phyloP scores from a whole-genome alignment of 1,140 invertebrate genomes.

The Lucilia sericata region DNA sequence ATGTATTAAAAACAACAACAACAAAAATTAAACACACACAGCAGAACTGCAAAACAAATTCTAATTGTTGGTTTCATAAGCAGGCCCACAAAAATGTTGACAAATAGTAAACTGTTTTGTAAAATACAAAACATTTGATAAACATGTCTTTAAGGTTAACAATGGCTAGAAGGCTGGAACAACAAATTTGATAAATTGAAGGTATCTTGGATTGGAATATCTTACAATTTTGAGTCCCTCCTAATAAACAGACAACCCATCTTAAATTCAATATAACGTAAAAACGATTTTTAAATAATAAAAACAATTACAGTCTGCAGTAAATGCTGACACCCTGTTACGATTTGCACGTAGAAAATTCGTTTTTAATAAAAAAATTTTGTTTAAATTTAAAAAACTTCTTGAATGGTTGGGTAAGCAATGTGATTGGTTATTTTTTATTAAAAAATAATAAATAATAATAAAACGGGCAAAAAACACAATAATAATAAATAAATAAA shows the following conservation, averaged over 20 bases:
- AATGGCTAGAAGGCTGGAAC: too few species aligned
- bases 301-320: background rate
- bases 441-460: constrained; percentile 9
- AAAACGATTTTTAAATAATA: background rate
- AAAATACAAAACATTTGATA: too few species aligned
- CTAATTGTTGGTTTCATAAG: too few species aligned
- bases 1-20: background rate
- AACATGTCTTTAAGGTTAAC: too few species aligned
- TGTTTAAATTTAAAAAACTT: constrained; percentile 2
- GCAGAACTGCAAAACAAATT: too few species aligned
- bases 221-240: too few species aligned
- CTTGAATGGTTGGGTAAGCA: background rate
- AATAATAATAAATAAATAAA: too few species aligned
- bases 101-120: too few species aligned
- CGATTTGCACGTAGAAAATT: constrained; percentile 67
- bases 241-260: background rate
- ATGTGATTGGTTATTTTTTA: background rate
- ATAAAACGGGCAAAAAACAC: background rate
- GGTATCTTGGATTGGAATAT: too few species aligned
- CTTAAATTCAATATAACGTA: constrained; percentile 13
- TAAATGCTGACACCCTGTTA: constrained; percentile 58
- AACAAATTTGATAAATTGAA: too few species aligned
- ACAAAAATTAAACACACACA: background rate
- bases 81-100: too few species aligned
- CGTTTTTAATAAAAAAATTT: constrained; percentile 58